Conservation (phyloP, 2,888 invertebrate genomes). For the Nowickia ferox region DNA sequence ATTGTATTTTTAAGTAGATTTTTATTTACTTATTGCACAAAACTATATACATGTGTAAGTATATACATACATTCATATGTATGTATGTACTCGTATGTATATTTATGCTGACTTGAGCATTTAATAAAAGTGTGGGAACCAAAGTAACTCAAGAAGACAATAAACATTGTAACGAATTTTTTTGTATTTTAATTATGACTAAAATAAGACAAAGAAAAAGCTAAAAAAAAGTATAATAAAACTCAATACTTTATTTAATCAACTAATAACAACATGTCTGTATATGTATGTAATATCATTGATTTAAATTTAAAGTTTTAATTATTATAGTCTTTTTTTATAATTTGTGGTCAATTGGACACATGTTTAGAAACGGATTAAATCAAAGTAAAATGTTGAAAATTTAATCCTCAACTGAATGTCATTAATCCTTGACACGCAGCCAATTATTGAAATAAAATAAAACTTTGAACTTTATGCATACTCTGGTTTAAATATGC, state of each 20-base stretch:
- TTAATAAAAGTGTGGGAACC: constrained; percentile 69
- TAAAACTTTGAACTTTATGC: constrained; percentile 8
- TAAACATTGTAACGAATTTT: constrained; percentile 57
- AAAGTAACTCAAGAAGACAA: constrained; percentile 65
- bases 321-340: constrained; percentile 14
- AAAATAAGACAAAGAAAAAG: constrained; percentile 31
- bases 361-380: constrained; percentile 16
- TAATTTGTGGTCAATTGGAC: constrained; percentile 60
- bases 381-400: constrained; percentile 30
- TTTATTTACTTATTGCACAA: constrained; percentile 60
- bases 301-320: background rate
- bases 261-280: background rate
- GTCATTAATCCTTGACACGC: constrained; percentile 71
- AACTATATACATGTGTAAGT: constrained; percentile 12
- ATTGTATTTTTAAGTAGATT: constrained; percentile 63
- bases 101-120: constrained; percentile 65
- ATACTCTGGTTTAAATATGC: background rate
- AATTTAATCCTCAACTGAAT: constrained; percentile 11
- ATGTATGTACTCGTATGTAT: background rate
- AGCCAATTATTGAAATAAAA: constrained; percentile 72
- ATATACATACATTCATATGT: background rate
- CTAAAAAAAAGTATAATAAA: background rate
- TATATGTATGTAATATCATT: background rate
- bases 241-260: background rate
- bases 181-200: constrained; percentile 39